phyloP scores from a whole-genome alignment of 2,113 vertebrate genomes.

The Mus spicilegus region DNA sequence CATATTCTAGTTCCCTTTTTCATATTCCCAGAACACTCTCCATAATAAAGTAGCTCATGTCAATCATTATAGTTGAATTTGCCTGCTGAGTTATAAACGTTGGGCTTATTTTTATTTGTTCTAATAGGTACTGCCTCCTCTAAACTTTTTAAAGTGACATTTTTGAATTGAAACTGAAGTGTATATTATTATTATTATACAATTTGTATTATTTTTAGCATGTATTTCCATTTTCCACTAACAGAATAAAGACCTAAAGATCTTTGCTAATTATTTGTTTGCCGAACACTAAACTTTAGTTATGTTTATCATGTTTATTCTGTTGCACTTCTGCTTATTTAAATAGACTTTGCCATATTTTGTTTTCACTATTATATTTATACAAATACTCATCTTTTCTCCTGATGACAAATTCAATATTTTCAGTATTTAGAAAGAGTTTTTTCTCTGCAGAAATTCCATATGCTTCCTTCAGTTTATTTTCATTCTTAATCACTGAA shows the following conservation, averaged over 20 bases:
- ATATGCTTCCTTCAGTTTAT: conserved; percentile 48
- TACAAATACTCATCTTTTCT: conserved; percentile 52
- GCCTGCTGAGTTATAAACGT: not conserved
- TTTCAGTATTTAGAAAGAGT: conserved; percentile 63
- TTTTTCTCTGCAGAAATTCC: conserved; percentile 47
- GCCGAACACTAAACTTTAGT: conserved; percentile 36
- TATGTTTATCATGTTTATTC: conserved; percentile 29
- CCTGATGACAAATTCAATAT: conserved; percentile 46
- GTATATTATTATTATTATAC: not conserved
- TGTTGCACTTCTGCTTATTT: conserved; percentile 49
- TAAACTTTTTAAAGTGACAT: conserved; percentile 50
- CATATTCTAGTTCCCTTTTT: conserved; percentile 4
- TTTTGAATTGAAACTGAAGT: not conserved
- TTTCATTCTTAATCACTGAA: conserved; percentile 59
- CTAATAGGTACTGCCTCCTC: not conserved
- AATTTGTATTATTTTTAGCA: conserved; percentile 5
- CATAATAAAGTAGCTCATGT: not conserved
- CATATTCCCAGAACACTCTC: not conserved
- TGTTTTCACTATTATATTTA: conserved; percentile 48
- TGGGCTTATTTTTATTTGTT: conserved; percentile 52
- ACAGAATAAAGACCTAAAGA: not conserved
- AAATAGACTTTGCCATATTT: conserved; percentile 54
- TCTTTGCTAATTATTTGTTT: conserved; percentile 28
- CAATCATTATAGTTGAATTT: conserved; percentile 6
- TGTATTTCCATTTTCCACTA: conserved; percentile 26